A percentile compares a stretch with the other conserved stretches of the same genome.
These are phyloP conservation scores for Cliona cf. orientalis DNA, from an alignment of 37 sponge, comb jelly and placozoan genomes.

Conservation along the genomic window DNA sequence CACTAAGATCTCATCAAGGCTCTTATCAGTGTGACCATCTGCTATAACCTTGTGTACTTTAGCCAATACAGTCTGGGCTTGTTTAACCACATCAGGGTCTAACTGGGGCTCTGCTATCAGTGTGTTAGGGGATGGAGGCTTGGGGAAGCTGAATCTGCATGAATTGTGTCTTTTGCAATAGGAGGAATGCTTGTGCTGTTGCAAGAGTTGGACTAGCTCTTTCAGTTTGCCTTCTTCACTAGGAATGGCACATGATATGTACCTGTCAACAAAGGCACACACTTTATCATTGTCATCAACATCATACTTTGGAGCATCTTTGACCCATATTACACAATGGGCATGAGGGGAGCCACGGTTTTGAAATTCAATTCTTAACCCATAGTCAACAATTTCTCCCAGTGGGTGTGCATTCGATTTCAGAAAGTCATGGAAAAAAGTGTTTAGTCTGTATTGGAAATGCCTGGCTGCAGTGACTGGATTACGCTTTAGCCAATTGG, in stretches of 20 bases:
- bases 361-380: too few species aligned
- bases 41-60: constrained; percentile 8
- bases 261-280: constrained; percentile 31
- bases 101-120: neutral
- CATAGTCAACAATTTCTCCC: too few species aligned
- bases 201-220: constrained; percentile 7
- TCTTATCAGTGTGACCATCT: neutral
- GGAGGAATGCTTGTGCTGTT: constrained; percentile 10
- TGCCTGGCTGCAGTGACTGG: too few species aligned
- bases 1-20: neutral
- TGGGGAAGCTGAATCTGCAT: constrained; percentile 29
- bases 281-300: too few species aligned
- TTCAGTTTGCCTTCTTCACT: constrained; percentile 23
- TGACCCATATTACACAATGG: too few species aligned
- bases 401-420: constrained; percentile 12
- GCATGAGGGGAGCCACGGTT: too few species aligned
- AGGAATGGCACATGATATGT: constrained; percentile 26
- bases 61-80: neutral
- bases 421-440: too few species aligned
- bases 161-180: constrained; percentile 22
- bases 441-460: too few species aligned
- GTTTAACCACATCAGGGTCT: neutral
- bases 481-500: too few species aligned
- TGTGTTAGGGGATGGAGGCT: constrained; percentile 9
- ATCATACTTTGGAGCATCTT: too few species aligned